Evolutionary conservation across 2,888 invertebrate genomes (phyloP), one percentile per base, ranked within the genome.

Genomic region (Caenorhabditis sulstoni): DNA sequence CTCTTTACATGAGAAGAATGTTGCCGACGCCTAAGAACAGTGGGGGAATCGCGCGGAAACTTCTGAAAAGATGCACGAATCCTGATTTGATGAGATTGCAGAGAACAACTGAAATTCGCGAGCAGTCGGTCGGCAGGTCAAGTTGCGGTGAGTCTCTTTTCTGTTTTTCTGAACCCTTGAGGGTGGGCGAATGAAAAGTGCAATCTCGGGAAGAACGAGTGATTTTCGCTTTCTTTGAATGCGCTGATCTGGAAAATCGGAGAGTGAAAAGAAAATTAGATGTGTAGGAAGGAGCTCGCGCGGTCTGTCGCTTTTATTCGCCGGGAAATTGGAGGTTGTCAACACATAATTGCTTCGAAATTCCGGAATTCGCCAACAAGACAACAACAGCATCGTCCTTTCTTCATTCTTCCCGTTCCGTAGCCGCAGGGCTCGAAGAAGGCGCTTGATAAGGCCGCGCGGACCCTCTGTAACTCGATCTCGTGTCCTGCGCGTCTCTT

Each of bases 71-170:
- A 50, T 71, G 78, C 35, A 78, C 78, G 9, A 78, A 78, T 71
- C 78, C 78, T 47, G 78, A 78, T 55, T 62, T 78, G 65, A 78
- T 78, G 78, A 71, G 66, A 62, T 78, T 78, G 53, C 78, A 78
- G 78, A 71, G 78, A 78, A 78, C 78, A 16, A 61, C 71, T 18
- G 78, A 78, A 22, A 71, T 78, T 16, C 71, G 71, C 12, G 71
- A 71, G 39, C 65, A 71, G n/a, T 64, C 65, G 9, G 65, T 67
- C 53, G 68, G 70, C 23, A 49, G 66, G 35, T 37, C 71, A 41
- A 78, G 66, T 66, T 58, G 64, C 37, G 77, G 78, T 78, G 65
- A 71, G 78, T 78, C 37, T 8, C 18, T 18, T 55, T 55, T 16
- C 29, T 18, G 16, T 41, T 22, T 57, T 57, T 52, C 29, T n/a